phyloP scores from a whole-genome alignment of 2,888 invertebrate species.

The Harpagoxenus sublaevis region DNA sequence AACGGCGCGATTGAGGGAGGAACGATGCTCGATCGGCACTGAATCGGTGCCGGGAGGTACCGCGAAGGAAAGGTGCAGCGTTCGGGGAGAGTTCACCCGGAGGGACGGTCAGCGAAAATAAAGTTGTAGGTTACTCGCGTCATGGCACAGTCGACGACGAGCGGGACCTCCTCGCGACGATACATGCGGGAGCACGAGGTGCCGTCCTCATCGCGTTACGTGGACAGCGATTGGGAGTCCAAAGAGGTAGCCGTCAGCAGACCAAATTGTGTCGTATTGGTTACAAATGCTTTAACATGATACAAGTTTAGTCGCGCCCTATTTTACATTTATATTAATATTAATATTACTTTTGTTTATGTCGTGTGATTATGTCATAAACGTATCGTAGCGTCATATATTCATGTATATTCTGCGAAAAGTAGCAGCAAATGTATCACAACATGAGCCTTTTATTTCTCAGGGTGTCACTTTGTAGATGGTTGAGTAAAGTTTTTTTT shows the following conservation, averaged over 20 bases:
- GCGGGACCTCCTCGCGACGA: slow-evolving; percentile 89
- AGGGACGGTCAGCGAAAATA: slow-evolving; percentile 26
- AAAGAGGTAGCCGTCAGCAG: slow-evolving; percentile 88
- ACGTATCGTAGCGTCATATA: not conserved
- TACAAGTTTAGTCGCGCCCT: not conserved
- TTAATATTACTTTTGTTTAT: not conserved
- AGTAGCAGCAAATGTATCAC: not conserved
- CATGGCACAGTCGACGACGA: slow-evolving; percentile 89
- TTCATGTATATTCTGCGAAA: not conserved
- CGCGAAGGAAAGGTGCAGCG: not conserved
- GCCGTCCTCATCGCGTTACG: slow-evolving; percentile 88
- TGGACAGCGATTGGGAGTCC: slow-evolving; percentile 92
- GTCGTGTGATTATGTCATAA: not conserved
- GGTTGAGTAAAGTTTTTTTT: too few relatives aligned
- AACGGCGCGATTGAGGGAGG: not conserved
- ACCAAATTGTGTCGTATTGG: not conserved
- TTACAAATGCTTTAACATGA: not conserved
- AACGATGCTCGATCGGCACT: slow-evolving; percentile 10
- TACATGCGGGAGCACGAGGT: slow-evolving; percentile 89
- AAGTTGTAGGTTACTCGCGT: slow-evolving; percentile 67
- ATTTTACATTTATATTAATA: not conserved
- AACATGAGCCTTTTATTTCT: not conserved
- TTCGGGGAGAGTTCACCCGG: not conserved
- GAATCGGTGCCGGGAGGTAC: not conserved
- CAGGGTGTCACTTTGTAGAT: not conserved